Percentiles rank a stretch among this genome's conserved stretches.
Conservation (phyloP, 2,113 vertebrate genomes). For the Ailuropoda melanoleuca region DNA sequence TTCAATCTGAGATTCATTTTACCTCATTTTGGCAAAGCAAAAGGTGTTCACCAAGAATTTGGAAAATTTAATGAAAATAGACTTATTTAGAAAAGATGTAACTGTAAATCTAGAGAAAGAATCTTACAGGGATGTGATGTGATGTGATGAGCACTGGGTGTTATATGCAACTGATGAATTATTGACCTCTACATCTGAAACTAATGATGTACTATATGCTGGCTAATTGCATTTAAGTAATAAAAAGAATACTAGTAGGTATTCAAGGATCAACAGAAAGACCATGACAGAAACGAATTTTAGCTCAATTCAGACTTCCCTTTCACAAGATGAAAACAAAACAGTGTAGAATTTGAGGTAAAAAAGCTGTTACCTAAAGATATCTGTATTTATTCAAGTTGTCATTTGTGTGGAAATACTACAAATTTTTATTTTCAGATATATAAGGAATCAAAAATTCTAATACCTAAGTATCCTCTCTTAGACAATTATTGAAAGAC, state of each 20-base stretch:
- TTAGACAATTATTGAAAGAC: not conserved
- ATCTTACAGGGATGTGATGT: not conserved
- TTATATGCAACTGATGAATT: not conserved
- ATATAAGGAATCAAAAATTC: not conserved
- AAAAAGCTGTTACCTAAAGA: not conserved
- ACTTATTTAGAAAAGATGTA: not conserved
- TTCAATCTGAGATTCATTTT: not conserved
- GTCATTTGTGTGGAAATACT: not conserved
- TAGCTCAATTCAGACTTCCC: not conserved
- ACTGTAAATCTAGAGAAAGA: not conserved
- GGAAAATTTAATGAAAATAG: constrained; percentile 17
- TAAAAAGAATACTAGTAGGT: not conserved
- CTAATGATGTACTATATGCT: not conserved
- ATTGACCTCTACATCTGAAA: not conserved
- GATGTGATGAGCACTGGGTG: not conserved
- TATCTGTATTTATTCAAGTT: not conserved
- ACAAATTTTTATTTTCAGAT: not conserved
- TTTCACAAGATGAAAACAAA: not conserved
- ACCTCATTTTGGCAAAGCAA: constrained; percentile 3
- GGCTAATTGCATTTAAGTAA: not conserved
- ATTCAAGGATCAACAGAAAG: not conserved
- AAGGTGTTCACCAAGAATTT: not conserved
- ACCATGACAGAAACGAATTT: not conserved
- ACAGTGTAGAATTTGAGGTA: not conserved
- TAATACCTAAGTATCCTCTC: not conserved